These are phyloP conservation scores for Dicyrtoma fusca DNA, from an alignment of 2,888 invertebrate species.

Conservation along the genomic window DNA sequence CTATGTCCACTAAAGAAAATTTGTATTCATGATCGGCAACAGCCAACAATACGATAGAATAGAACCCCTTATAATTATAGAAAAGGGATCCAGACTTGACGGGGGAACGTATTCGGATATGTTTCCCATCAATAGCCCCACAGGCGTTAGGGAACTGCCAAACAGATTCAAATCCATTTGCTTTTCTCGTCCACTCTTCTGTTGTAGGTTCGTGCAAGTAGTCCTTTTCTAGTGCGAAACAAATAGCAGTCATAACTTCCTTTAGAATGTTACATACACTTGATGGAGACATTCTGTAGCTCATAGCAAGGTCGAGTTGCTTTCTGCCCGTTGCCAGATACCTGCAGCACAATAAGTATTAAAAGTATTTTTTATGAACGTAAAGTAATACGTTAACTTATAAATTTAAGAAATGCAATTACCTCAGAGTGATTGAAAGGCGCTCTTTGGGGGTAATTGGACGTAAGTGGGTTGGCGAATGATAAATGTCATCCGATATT, in stretches of 20 bases:
- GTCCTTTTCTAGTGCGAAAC: neutral
- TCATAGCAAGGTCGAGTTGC: conserved; percentile 14
- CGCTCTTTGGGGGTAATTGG: conserved; percentile 8
- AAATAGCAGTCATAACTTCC: conserved; percentile 24
- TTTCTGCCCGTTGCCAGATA: conserved; percentile 14
- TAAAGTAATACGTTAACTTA: too few relatives aligned
- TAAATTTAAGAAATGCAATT: neutral
- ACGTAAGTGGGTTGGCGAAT: neutral
- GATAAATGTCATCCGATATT: neutral
- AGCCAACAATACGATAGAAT: conserved; percentile 39
- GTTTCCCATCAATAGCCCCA: conserved; percentile 54
- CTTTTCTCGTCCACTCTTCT: neutral
- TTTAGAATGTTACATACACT: conserved; percentile 21
- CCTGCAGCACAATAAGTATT: too few relatives aligned
- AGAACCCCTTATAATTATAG: conserved; percentile 51
- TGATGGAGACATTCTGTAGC: conserved; percentile 24
- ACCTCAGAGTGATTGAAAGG: conserved; percentile 8
- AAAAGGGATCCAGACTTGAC: conserved; percentile 42
- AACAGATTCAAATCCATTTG: conserved; percentile 32
- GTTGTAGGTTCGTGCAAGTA: neutral
- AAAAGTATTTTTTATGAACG: too few relatives aligned
- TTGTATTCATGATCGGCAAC: conserved; percentile 34
- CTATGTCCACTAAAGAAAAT: conserved; percentile 43
- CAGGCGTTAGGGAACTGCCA: conserved; percentile 45
- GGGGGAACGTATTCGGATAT: conserved; percentile 49